These are phyloP conservation scores for Typhlichthys subterraneus DNA, from an alignment of 2,797 vertebrate species.

Conservation along the genomic window DNA sequence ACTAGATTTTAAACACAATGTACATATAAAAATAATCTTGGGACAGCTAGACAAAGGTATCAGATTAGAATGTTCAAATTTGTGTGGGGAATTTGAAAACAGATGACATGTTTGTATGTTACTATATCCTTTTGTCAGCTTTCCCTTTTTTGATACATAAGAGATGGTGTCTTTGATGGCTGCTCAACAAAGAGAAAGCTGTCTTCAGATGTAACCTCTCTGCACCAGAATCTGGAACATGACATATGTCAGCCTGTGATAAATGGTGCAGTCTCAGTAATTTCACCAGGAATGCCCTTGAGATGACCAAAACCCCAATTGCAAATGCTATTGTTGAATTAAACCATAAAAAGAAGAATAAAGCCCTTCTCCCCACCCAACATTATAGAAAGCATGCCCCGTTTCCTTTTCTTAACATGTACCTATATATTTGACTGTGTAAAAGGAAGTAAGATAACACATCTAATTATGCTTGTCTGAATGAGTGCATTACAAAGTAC, in stretches of 20 bases:
- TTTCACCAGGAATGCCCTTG: constrained; percentile 99
- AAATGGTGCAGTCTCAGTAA: constrained; percentile 99
- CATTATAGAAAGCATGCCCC: constrained; percentile 67
- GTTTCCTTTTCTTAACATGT: constrained; percentile 42
- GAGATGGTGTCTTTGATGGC: constrained; percentile 85
- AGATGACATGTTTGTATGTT: constrained; percentile 20
- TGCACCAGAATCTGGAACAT: constrained; percentile 97
- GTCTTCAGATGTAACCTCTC: constrained; percentile 98
- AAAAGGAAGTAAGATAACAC: constrained; percentile 12
- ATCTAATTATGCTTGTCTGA: background rate
- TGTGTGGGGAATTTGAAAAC: constrained; percentile 17
- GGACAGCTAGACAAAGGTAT: constrained; percentile 30
- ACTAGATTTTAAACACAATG: constrained; percentile 22
- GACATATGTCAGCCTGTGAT: constrained; percentile 99
- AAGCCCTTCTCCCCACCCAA: constrained; percentile 73
- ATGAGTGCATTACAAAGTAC: constrained; percentile 4
- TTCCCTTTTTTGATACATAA: constrained; percentile 74
- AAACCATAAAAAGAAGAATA: constrained; percentile 89
- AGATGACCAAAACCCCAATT: constrained; percentile 97
- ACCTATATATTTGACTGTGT: constrained; percentile 34
- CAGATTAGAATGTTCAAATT: constrained; percentile 32
- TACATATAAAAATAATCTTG: constrained; percentile 21
- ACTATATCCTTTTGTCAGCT: constrained; percentile 15
- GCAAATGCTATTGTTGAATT: constrained; percentile 99
- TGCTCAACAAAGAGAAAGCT: constrained; percentile 98